Evolutionary conservation across 1,140 invertebrate genomes (phyloP).

Genomic region (Paraescarpia echinospica): DNA sequence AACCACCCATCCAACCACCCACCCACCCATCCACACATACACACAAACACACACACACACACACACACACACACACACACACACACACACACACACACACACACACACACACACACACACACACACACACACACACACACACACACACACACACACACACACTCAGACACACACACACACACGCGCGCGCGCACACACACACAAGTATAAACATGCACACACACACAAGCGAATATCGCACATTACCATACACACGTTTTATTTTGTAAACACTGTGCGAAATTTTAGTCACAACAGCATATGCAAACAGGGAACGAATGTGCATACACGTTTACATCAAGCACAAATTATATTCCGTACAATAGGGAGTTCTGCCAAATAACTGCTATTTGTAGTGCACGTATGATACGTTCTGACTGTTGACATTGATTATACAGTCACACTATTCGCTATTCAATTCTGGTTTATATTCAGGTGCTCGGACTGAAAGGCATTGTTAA

Average conservation of each 20-base stretch:
- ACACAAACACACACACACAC: too few relatives aligned
- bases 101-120: background rate
- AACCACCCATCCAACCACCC: background rate
- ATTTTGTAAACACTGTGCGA: too few relatives aligned
- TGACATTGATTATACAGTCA: background rate
- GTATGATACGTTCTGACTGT: background rate
- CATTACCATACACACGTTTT: too few relatives aligned
- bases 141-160: too few relatives aligned
- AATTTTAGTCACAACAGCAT: too few relatives aligned
- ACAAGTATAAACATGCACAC: too few relatives aligned
- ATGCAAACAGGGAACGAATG: background rate
- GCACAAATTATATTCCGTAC: background rate
- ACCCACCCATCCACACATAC: too few relatives aligned
- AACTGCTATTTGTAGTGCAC: background rate
- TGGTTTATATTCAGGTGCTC: background rate
- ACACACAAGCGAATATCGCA: too few relatives aligned
- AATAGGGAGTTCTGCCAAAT: background rate
- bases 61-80: too few relatives aligned
- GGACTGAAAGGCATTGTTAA: constrained; percentile 8
- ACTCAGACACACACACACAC: background rate
- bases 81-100: too few relatives aligned
- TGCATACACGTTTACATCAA: background rate
- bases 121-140: background rate
- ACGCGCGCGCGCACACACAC: too few relatives aligned
- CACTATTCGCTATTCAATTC: background rate